phyloP scores from a whole-genome alignment of 2,797 vertebrate genomes.

The Lerista edwardsae region DNA sequence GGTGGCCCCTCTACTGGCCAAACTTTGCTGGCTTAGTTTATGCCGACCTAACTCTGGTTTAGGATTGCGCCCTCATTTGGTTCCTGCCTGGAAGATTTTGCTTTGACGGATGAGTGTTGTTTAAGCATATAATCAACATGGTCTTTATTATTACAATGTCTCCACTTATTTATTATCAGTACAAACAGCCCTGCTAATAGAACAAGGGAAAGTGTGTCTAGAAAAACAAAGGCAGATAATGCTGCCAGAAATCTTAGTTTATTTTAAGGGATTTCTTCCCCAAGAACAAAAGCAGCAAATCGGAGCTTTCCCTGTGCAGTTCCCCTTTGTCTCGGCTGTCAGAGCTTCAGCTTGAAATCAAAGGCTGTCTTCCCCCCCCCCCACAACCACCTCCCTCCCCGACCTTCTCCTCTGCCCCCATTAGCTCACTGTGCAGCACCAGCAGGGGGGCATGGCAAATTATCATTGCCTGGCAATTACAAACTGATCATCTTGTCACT shows the following conservation, averaged over 20 bases:
- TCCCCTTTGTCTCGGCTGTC: background rate
- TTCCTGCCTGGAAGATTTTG: too few species aligned
- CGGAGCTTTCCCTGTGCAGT: background rate
- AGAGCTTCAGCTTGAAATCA: constrained; percentile 14
- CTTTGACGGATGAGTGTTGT: too few species aligned
- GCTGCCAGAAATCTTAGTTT: background rate
- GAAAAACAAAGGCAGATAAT: accelerated
- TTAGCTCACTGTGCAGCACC: constrained; percentile 64
- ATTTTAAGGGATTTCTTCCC: background rate
- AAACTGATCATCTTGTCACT: constrained; percentile 47
- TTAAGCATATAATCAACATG: background rate
- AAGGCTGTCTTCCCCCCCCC: background rate
- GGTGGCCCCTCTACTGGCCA: too few species aligned
- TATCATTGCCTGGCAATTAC: constrained; percentile 54
- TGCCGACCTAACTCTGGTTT: too few species aligned
- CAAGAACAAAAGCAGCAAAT: background rate
- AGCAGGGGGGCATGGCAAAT: constrained; percentile 27
- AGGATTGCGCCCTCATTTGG: too few species aligned
- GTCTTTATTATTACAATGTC: background rate
- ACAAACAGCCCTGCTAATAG: background rate
- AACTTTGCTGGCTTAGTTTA: too few species aligned
- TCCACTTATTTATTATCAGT: background rate
- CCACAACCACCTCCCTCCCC: background rate
- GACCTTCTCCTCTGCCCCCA: constrained; percentile 45
- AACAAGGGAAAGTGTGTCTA: background rate